A percentile compares a stretch with the other conserved stretches of the same genome.
phyloP scores from a whole-genome alignment of 2,113 vertebrate genomes.

The Falco punctatus region DNA sequence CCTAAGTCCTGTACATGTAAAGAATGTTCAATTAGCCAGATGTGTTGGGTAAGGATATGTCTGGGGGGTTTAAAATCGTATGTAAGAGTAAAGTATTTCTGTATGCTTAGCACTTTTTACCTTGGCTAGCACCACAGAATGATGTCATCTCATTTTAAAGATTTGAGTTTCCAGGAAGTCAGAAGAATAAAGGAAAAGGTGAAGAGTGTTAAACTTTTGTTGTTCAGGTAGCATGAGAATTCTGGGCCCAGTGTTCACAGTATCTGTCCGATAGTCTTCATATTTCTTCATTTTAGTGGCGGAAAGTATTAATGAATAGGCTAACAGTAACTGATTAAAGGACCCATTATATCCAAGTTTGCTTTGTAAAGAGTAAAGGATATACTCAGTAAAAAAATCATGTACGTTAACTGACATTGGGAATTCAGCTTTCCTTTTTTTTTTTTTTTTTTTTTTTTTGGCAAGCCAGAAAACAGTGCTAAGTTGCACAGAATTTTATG shows the following conservation, averaged over 20 bases:
- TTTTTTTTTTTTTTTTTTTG: not conserved
- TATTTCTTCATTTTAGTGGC: not conserved
- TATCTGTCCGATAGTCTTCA: not conserved
- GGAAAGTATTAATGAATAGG: not conserved
- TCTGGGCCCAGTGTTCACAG: not conserved
- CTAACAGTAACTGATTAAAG: not conserved
- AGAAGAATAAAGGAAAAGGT: not conserved
- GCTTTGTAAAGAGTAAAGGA: not conserved
- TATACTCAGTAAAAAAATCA: not conserved
- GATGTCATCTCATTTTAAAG: not conserved
- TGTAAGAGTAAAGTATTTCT: not conserved
- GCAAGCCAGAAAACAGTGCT: not conserved
- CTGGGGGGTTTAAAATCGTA: not conserved
- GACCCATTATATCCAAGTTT: not conserved
- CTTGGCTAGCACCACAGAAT: not conserved
- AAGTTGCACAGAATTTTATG: not conserved
- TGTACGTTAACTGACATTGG: not conserved
- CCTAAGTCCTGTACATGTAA: fast-evolving
- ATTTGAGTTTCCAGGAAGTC: not conserved
- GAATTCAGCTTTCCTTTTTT: not conserved
- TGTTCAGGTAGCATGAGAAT: not conserved
- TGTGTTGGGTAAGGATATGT: not conserved
- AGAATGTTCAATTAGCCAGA: not conserved
- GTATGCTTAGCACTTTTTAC: not conserved
- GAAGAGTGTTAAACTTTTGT: not conserved